A percentile compares a stretch with the other conserved stretches of the same genome.
Evolutionary conservation across 2,113 vertebrate genomes (phyloP).

Genomic region (Lates calcarifer): DNA sequence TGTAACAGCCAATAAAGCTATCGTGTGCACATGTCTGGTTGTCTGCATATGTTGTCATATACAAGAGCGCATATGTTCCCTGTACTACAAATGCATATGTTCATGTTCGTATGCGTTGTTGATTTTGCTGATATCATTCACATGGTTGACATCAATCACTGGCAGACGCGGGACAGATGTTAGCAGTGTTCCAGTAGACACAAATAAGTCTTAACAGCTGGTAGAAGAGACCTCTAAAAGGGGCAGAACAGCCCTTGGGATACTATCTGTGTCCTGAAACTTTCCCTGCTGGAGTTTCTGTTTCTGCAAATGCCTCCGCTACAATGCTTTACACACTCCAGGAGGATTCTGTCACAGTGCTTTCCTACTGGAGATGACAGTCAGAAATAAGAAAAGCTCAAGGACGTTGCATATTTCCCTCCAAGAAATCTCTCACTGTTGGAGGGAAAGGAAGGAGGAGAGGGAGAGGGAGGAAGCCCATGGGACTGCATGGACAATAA

Average conservation of each 20-base stretch:
- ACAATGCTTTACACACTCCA: constrained; percentile 33
- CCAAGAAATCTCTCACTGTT: constrained; percentile 3
- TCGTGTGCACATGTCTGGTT: constrained; percentile 34
- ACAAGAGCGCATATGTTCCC: constrained; percentile 42
- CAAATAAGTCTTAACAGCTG: constrained; percentile 66
- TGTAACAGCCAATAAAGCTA: constrained; percentile 12
- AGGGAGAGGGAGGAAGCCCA: constrained; percentile 33
- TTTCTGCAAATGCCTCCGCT: constrained; percentile 24
- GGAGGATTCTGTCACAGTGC: constrained; percentile 40
- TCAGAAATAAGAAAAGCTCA: constrained; percentile 50
- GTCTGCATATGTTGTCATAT: constrained; percentile 11
- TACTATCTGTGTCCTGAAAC: constrained; percentile 41
- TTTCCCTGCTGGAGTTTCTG: constrained; percentile 15
- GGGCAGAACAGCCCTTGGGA: constrained; percentile 43
- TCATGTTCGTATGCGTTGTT: constrained; percentile 61
- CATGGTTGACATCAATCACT: constrained; percentile 59
- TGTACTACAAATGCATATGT: constrained; percentile 50
- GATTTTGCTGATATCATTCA: constrained; percentile 53
- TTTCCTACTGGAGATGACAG: constrained; percentile 36
- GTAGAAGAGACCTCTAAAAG: constrained; percentile 39
- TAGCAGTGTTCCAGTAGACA: constrained; percentile 52
- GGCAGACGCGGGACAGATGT: constrained; percentile 67
- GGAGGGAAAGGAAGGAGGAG: constrained; percentile 32
- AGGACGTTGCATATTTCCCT: constrained; percentile 38
- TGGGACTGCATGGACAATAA: constrained; percentile 45